phyloP scores from a whole-genome alignment of 2,888 invertebrate species.

The Aplocera efformata region DNA sequence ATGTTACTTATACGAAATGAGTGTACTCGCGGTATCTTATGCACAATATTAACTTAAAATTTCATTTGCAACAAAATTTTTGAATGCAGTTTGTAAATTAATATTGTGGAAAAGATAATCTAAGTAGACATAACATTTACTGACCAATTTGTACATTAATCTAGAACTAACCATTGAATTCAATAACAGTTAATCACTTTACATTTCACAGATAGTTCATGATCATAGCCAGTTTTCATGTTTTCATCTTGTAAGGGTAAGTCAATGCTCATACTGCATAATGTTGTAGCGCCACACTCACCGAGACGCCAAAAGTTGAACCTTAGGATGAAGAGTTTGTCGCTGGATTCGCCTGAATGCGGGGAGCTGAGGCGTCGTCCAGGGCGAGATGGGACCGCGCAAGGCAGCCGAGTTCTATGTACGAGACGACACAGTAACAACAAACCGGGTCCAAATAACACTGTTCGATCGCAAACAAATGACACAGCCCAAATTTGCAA shows the following conservation, averaged over 20 bases:
- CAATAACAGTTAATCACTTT: constrained; percentile 12
- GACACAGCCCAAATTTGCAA: constrained; percentile 1
- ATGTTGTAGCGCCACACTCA: constrained; percentile 93
- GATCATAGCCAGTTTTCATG: constrained; percentile 16
- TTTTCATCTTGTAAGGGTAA: constrained; percentile 37
- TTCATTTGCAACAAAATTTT: neutral
- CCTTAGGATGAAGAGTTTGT: constrained; percentile 98
- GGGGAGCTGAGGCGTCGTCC: constrained; percentile 88
- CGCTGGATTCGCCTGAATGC: constrained; percentile 97
- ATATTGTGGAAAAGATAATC: constrained; percentile 14
- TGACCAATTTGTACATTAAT: constrained; percentile 12
- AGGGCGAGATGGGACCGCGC: constrained; percentile 65
- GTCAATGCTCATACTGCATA: constrained; percentile 60
- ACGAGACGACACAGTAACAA: constrained; percentile 65
- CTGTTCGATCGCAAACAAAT: constrained; percentile 1
- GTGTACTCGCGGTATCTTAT: constrained; percentile 5
- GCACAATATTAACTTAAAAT: constrained; percentile 14
- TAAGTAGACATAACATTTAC: constrained; percentile 10
- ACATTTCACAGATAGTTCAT: constrained; percentile 19
- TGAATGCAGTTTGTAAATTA: neutral
- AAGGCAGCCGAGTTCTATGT: constrained; percentile 83
- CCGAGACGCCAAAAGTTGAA: constrained; percentile 97
- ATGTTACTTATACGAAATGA: constrained; percentile 24
- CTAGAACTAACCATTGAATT: constrained; percentile 19
- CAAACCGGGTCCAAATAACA: constrained; percentile 62